Conservation (phyloP, 2,113 vertebrate species). For the Halcyon malimbica region DNA sequence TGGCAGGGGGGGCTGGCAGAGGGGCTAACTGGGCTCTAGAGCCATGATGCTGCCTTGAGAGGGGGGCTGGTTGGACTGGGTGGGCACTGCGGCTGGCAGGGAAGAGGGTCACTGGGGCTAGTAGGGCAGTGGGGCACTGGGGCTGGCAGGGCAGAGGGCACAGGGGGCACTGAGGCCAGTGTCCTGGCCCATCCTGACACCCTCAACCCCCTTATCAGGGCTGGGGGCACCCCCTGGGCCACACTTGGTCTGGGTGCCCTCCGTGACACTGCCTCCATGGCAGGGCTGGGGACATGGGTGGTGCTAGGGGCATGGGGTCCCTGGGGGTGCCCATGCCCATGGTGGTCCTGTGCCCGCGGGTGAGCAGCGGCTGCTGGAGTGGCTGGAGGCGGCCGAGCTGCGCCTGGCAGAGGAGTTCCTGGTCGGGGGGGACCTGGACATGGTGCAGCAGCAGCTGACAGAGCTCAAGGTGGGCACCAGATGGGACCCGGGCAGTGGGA, state of each 20-base stretch:
- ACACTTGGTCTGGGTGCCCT: no score
- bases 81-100: neutral
- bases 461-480: conserved; percentile 79
- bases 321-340: neutral
- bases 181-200: neutral
- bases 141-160: neutral
- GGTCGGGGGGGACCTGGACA: conserved; percentile 79
- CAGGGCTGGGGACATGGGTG: no score
- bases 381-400: conserved; percentile 83
- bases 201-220: neutral
- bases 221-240: neutral
- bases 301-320: no score
- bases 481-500: rapidly evolving
- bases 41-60: neutral
- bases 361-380: conserved; percentile 80
- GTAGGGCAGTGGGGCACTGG: neutral
- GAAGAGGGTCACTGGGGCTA: neutral
- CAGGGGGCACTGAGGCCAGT: neutral
- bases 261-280: no score
- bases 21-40: neutral
- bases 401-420: conserved; percentile 80
- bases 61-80: no score
- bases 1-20: neutral
- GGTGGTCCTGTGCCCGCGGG: neutral
- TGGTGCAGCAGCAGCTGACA: conserved; percentile 83